Evolutionary conservation across 2,888 invertebrate genomes (phyloP).

Genomic region (Caenorhabditis sp.): DNA sequence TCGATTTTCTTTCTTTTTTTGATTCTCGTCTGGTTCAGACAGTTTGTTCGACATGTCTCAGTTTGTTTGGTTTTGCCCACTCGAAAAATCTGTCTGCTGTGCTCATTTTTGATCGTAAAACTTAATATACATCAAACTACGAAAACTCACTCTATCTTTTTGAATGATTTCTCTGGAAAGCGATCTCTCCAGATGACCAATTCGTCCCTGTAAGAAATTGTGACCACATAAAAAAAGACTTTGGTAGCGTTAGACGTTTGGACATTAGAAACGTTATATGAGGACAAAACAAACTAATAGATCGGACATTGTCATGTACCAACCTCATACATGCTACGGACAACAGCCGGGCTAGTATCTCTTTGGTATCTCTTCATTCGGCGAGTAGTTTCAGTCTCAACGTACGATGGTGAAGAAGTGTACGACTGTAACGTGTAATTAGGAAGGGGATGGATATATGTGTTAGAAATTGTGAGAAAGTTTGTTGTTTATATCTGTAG

Average conservation of each 20-base stretch:
- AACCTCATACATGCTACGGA: slow-evolving; percentile 65
- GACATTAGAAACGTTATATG: background rate
- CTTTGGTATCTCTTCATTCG: slow-evolving; percentile 50
- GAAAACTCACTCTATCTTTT: slow-evolving; percentile 65
- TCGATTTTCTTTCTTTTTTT: no score
- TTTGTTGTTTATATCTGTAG: slow-evolving; percentile 12
- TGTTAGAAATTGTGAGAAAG: slow-evolving; percentile 4
- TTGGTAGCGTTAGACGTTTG: slow-evolving; percentile 34
- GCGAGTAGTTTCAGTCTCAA: slow-evolving; percentile 53
- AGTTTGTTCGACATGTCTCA: no score
- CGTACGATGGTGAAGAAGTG: slow-evolving; percentile 52
- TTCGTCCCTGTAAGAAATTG: slow-evolving; percentile 61
- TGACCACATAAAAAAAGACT: slow-evolving; percentile 5
- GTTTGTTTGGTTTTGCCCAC: no score
- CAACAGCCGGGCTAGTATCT: slow-evolving; percentile 49
- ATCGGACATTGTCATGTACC: slow-evolving; percentile 9
- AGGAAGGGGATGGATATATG: background rate
- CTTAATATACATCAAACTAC: background rate
- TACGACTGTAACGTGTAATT: slow-evolving; percentile 46
- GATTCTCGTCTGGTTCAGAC: no score
- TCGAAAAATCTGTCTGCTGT: no score
- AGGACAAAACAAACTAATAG: slow-evolving; percentile 11
- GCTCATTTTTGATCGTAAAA: no score
- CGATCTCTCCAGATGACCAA: slow-evolving; percentile 69
- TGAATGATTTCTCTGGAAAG: slow-evolving; percentile 67